Evolutionary conservation across 1,140 invertebrate genomes (phyloP), one percentile per base, ranked within the genome.

Genomic region (Meloidogyne exigua): DNA sequence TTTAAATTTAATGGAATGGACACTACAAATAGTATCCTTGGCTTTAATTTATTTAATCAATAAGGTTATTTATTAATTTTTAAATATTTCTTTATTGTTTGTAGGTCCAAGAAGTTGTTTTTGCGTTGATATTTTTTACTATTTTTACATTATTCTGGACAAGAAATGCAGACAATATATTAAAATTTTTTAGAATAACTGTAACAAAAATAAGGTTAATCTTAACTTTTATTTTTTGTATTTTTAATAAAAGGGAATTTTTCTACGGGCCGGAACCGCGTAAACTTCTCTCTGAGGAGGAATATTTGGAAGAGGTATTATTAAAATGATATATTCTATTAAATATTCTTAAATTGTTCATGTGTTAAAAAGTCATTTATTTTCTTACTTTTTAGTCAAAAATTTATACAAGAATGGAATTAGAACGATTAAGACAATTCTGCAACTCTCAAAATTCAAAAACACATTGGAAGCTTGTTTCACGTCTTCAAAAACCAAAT

Each of bases 1-100:
- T 18, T 32, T 79, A 26, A 79, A 79, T 63, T 64, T 79, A 28
- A 49, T 72, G 26, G 28, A 72, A 49, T 79, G 78, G 78, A 44
- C 42, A 28, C 25, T 79, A 23, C 78, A 81, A 77, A 23, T 79
- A 23, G 18, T 68, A 13, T 62, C 79, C 15, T 63, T 80, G 15
- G 26, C 67, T 18, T 4, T 49, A 12, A 81, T 79, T 57, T 79
- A 81, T 57, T 72, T 66, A n/a, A 49, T 68, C 5, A 71, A 23
- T 44, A 15, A 44, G 77, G 76, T 79, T 9, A 0, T 25, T 76
- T 11, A 26, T 1, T 18, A 39, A 10, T 18, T 32, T 42, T 18
- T 3, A 3, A 75, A 25, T 42, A 26, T 70, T 28, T 23, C 77
- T 76, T n/a, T 42, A n/a, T 3, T 39, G 23, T 32, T 11, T 7